Evolutionary conservation across 2,797 vertebrate species (phyloP), one percentile per base, ranked within the genome.

Genomic region (Rhabdomys pumilio): DNA sequence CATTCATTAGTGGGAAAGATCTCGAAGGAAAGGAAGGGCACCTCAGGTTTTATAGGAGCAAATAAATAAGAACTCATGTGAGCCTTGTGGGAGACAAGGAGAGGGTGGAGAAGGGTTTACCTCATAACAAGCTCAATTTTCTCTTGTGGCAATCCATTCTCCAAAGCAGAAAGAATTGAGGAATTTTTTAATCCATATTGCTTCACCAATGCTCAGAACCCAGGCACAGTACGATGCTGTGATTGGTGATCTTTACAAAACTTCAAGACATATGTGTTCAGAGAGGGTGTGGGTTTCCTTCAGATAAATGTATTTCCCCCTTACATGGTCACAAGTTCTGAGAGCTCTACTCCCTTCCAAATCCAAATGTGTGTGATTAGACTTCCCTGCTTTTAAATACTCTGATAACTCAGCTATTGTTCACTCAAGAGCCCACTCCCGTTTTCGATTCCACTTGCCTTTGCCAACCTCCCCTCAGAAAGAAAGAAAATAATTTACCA

Each of bases 401-500:
- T 82, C 38, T 22, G 3, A 14, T 81, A 77, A 79, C 38, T 83
- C 61, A 69, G 7, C 41, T 26, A 2, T 17, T 61, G 6, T 65
- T 73, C 79, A 80, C 17, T 69, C 9, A 13, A 7, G 6, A 8
- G 44, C 20, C 29, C 81, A 22, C n/a, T 83, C 38, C 57, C 86
- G 55, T 59, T 67, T 73, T 73, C 22, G 41, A 76, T 20, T 94
- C 76, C 50, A 76, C 80, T 91, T 55, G 10, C 63, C 87, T 94
- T 82, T 84, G 69, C 80, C 91, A 94, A 75, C 61, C 14, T 89
- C 57, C 76, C 90, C 76, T 87, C 38, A 55, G 29, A 79, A 80
- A 34, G 44, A 12, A 96, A 76, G 87, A 96, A 44, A 86, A 82
- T 83, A 87, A 90, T 90, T 91, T 90, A 77, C 50, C 31, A 87